Percentiles rank a stretch among this genome's conserved stretches.
Evolutionary conservation across 2,888 invertebrate species (phyloP).

Genomic region (Mystacides longicornis): DNA sequence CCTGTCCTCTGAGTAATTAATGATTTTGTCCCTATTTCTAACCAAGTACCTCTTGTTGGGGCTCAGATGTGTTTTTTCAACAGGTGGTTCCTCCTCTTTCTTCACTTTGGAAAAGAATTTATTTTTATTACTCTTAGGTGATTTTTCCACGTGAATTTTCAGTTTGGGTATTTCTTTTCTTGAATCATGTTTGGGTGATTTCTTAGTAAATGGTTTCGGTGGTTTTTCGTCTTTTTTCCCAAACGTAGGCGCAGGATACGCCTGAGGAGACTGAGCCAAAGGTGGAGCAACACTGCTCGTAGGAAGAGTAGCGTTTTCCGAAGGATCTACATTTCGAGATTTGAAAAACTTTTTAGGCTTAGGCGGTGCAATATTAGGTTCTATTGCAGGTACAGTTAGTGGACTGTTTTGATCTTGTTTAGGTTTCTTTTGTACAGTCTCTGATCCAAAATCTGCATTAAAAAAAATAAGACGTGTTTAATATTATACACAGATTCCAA

Average conservation of each 20-base stretch:
- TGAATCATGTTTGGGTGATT: slow-evolving; percentile 30
- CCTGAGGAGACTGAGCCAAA: slow-evolving; percentile 41
- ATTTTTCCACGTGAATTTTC: slow-evolving; percentile 36
- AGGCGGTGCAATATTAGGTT: slow-evolving; percentile 48
- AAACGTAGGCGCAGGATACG: slow-evolving; percentile 39
- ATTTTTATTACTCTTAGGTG: slow-evolving; percentile 37
- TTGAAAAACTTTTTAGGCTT: slow-evolving; percentile 90
- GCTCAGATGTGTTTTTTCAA: slow-evolving; percentile 37
- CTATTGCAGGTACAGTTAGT: slow-evolving; percentile 47
- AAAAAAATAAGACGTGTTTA: too few species aligned
- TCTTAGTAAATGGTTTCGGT: slow-evolving; percentile 32
- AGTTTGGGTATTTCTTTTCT: slow-evolving; percentile 31
- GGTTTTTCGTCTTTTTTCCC: slow-evolving; percentile 38
- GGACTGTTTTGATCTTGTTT: slow-evolving; percentile 48
- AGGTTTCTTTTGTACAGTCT: slow-evolving; percentile 38
- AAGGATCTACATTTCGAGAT: slow-evolving; percentile 65
- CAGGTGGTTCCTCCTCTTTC: slow-evolving; percentile 38
- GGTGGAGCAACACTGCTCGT: slow-evolving; percentile 47
- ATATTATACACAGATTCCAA: too few species aligned
- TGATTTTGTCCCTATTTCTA: slow-evolving; percentile 52
- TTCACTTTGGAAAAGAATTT: slow-evolving; percentile 41
- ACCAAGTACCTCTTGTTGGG: slow-evolving; percentile 47
- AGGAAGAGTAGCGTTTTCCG: slow-evolving; percentile 42
- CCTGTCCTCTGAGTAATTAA: slow-evolving; percentile 58
- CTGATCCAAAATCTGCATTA: slow-evolving; percentile 40